These are phyloP conservation scores for Vulpes ferrilata DNA, from an alignment of 2,113 vertebrate species.

Conservation along the genomic window DNA sequence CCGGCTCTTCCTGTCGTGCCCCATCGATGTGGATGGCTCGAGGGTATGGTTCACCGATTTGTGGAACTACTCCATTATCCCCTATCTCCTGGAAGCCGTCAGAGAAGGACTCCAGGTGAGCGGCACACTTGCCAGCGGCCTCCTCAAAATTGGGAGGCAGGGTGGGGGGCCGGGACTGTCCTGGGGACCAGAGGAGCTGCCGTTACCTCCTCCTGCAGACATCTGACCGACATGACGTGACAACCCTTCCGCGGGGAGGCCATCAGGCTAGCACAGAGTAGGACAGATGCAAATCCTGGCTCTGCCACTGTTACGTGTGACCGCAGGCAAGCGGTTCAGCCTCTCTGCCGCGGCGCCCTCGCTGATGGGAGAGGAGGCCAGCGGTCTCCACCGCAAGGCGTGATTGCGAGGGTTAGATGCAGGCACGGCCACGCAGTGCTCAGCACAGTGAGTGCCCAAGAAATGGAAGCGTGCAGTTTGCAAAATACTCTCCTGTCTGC, in stretches of 20 bases:
- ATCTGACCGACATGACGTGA: not conserved
- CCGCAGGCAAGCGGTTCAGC: not conserved
- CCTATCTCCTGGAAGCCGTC: conserved; percentile 97
- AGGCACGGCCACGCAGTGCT: accelerated
- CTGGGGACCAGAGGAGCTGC: not conserved
- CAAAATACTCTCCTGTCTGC: not conserved
- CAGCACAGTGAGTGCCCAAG: accelerated
- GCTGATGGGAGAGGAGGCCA: accelerated
- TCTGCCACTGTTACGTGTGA: not conserved
- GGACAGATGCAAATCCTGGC: not conserved
- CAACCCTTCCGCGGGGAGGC: accelerated
- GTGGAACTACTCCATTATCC: conserved; percentile 99
- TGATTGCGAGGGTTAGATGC: no score
- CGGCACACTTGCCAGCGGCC: not conserved
- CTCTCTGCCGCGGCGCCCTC: not conserved
- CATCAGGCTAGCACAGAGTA: accelerated
- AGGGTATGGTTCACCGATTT: conserved; percentile 99
- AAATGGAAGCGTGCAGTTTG: not conserved
- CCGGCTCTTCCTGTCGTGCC: conserved; percentile 97
- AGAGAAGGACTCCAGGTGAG: conserved; percentile 98
- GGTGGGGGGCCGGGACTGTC: not conserved
- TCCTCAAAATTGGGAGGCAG: not conserved
- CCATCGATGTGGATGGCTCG: conserved; percentile 97
- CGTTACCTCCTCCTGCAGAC: not conserved
- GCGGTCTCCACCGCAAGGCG: not conserved